phyloP scores from a whole-genome alignment of 2,113 vertebrate species.

The crab-eating macaque (Macaca fascicularis) region DNA sequence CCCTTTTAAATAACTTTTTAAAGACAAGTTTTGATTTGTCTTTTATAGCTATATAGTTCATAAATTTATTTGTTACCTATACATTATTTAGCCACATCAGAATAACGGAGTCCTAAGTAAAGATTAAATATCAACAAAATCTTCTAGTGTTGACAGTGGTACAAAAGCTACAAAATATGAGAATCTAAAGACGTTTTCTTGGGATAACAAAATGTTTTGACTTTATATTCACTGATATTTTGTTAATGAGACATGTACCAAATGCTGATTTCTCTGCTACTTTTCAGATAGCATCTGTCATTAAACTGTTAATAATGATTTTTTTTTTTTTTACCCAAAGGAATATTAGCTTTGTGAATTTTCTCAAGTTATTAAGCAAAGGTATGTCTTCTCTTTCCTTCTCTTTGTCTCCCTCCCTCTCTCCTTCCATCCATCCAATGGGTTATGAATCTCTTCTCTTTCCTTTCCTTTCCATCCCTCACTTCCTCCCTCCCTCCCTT shows the following conservation, averaged over 20 bases:
- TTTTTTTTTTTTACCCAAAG: not conserved
- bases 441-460: no score
- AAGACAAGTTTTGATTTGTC: not conserved
- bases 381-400: no score
- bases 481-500: no score
- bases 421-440: no score
- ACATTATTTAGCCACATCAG: not conserved
- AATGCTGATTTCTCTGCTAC: slow-evolving; percentile 67
- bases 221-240: slow-evolving; percentile 48
- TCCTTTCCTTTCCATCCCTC: fast-evolving
- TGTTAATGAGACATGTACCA: slow-evolving; percentile 67
- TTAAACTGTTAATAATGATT: slow-evolving; percentile 14
- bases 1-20: not conserved
- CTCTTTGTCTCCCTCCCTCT: fast-evolving
- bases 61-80: not conserved
- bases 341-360: not conserved
- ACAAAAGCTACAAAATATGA: slow-evolving; percentile 33
- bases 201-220: slow-evolving; percentile 41
- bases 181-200: slow-evolving; percentile 8
- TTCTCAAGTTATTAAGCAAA: not conserved
- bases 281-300: slow-evolving; percentile 59
- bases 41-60: not conserved
- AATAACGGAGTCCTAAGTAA: not conserved
- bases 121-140: slow-evolving; percentile 16
- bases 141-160: not conserved